Evolutionary conservation across 2,113 vertebrate species (phyloP), one percentile per base, ranked within the genome.

Genomic region (Paradisaea rubra): DNA sequence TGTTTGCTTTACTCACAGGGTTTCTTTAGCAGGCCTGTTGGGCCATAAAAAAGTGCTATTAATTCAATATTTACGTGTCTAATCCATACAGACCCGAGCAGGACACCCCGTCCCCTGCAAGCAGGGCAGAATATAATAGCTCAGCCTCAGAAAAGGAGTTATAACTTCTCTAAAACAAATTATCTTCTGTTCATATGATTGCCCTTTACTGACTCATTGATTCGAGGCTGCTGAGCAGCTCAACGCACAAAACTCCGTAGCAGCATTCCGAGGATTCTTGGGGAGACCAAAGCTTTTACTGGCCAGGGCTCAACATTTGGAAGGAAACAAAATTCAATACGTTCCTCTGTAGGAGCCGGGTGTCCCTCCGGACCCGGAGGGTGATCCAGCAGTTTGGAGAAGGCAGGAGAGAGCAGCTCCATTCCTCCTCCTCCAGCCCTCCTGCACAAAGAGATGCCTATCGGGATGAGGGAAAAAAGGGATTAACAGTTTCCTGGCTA

Each of bases 201-300:
- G 45, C 80, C 45, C 80, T 95, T 74, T 84, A 53, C 90, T 71
- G 76, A 93, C 52, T 89, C 86, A 83, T 57, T 60, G 92, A 86
- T 76, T 89, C 0, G 2, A 95, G 79, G 84, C 91, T 82, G 81
- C 41, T 35, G n/a, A 81, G 73, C 49, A 70, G 85, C 71, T 74
- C 69, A 86, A 88, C 10, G 7, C 85, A 41, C 81, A 86, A 57
- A 90, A 95, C 65, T 81, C 90, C 2, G 0, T 27, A 68, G 57
- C 28, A 47, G 76, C 96, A 97, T 96, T 97, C 94, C 94, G 19
- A 37, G 91, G 84, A 97, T 97, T 96, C 96, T 97, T 2, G 15
- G 93, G 93, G 94, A 95, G 80, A 88, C 93, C 92, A 66, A 95
- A 94, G 96, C 93, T 96, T 96, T 95, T 95, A 59, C 93, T 97